phyloP scores from a whole-genome alignment of 2,888 invertebrate genomes.

The Caenorhabditis sp. region DNA sequence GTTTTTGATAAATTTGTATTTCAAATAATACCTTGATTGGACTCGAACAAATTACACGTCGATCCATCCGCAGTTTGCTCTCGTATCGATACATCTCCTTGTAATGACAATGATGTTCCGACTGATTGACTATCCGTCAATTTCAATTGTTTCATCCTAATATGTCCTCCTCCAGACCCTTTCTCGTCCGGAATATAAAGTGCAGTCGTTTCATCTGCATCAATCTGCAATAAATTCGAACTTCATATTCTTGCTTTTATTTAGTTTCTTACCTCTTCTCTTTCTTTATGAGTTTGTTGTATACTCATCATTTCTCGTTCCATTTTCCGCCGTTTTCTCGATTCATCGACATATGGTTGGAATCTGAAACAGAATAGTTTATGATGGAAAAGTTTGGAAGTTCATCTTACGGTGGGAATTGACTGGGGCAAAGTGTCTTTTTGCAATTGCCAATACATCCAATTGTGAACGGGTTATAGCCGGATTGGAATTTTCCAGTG shows the following conservation, averaged over 20 bases:
- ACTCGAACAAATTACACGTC: slow-evolving; percentile 50
- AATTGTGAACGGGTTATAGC: slow-evolving; percentile 95
- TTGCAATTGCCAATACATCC: slow-evolving; percentile 95
- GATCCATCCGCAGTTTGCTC: slow-evolving; percentile 39
- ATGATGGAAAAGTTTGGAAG: not conserved
- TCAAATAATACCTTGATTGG: slow-evolving; percentile 26
- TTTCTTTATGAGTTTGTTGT: slow-evolving; percentile 1
- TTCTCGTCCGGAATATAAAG: slow-evolving; percentile 57
- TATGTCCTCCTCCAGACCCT: slow-evolving; percentile 57
- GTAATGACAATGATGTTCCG: slow-evolving; percentile 57
- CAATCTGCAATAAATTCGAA: slow-evolving; percentile 2
- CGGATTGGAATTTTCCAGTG: slow-evolving; percentile 97
- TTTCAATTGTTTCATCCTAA: slow-evolving; percentile 57
- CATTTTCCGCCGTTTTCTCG: slow-evolving; percentile 17
- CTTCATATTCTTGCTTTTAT: not conserved
- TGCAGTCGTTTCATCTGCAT: slow-evolving; percentile 48
- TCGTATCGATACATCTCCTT: slow-evolving; percentile 17
- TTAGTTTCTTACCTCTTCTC: slow-evolving; percentile 9
- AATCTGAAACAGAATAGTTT: slow-evolving; percentile 14
- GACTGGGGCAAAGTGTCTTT: slow-evolving; percentile 92
- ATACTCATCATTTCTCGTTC: slow-evolving; percentile 20
- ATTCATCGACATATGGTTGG: slow-evolving; percentile 25
- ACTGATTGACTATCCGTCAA: slow-evolving; percentile 52
- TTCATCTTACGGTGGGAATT: slow-evolving; percentile 90
- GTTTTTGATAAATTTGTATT: not conserved